A percentile compares a stretch with the other conserved stretches of the same genome.
Evolutionary conservation across 1,140 invertebrate genomes (phyloP).

Genomic region (Ceratina japonica): DNA sequence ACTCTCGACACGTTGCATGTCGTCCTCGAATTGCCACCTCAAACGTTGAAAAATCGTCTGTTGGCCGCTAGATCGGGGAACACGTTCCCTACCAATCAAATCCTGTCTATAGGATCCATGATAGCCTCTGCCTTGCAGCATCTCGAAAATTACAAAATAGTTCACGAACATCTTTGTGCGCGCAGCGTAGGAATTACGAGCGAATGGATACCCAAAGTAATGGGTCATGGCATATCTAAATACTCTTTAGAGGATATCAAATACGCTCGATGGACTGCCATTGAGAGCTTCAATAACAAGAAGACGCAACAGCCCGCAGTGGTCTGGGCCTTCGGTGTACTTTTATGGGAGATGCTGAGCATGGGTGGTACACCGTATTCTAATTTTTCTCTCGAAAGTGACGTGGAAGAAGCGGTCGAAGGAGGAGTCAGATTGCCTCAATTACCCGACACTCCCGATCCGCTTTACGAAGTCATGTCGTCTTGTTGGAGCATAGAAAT

Average conservation of each 20-base stretch:
- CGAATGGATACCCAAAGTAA: constrained; percentile 84
- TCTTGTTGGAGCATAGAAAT: constrained; percentile 92
- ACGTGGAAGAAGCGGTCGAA: constrained; percentile 85
- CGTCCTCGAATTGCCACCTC: constrained; percentile 84
- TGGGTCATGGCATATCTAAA: constrained; percentile 85
- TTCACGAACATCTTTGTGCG: constrained; percentile 86
- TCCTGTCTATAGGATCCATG: constrained; percentile 82
- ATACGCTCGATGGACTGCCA: constrained; percentile 88
- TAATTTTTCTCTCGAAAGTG: constrained; percentile 82
- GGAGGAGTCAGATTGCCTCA: constrained; percentile 86
- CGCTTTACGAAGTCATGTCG: constrained; percentile 89
- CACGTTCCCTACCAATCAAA: constrained; percentile 81
- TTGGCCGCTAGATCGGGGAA: constrained; percentile 83
- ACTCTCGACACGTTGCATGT: constrained; percentile 86
- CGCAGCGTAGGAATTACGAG: constrained; percentile 84
- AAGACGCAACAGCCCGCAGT: constrained; percentile 85
- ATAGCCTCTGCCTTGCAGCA: constrained; percentile 79
- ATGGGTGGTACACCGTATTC: constrained; percentile 90
- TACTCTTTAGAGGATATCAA: constrained; percentile 79
- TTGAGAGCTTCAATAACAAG: constrained; percentile 86
- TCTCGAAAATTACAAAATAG: constrained; percentile 80
- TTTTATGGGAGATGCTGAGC: constrained; percentile 91
- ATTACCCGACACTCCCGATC: constrained; percentile 85
- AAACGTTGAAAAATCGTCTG: constrained; percentile 85
- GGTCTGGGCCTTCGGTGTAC: constrained; percentile 90